Evolutionary conservation across 1,140 invertebrate species (phyloP), one percentile per base, ranked within the genome.

Genomic region (Drosophila aff.): DNA sequence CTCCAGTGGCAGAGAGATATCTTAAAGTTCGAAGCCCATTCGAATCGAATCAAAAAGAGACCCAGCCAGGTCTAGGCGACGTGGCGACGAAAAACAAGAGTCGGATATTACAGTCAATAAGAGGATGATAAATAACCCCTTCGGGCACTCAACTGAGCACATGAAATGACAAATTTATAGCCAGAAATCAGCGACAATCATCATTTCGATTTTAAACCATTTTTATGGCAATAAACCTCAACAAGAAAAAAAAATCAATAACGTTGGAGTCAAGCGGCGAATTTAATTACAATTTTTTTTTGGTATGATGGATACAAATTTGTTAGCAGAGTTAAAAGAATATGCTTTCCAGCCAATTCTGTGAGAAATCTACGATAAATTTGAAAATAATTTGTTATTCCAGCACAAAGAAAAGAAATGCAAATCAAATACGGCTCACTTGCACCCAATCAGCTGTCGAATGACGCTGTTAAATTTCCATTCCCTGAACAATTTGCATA

Each of bases 41-140:
- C 46, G 40, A 53, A 43, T 41, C 9, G 28, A 57, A 18, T 53
- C 33, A 40, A 63, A 52, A 47, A 18, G 36, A 49, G 38, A 55
- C 76, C 71, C 74, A 84, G 73, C 64, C 81, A 64, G 41, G 82
- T 84, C 82, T 85, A 81, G 82, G 77, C 82, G 44, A 81, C 47
- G 64, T 86, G 83, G 83, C 83, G 83, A 53, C 82, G 38, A 47
- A 60, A 62, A 46, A 66, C 41, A 64, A 49, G 61, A 81, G 6
- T 52, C 36, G 47, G 38, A 68, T 53, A 68, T 69, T 69, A 28
- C 38, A 36, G 47, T 50, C 67, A 69, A 55, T 69, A 43, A 69
- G 64, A 44, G 18, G 44, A 40, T 72, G 69, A 73, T 46, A 53
- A 71, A 59, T 71, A 72, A 60, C 67, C 46, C 69, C 36, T 36